phyloP scores from a whole-genome alignment of 2,113 vertebrate species.

The Daubentonia madagascariensis region DNA sequence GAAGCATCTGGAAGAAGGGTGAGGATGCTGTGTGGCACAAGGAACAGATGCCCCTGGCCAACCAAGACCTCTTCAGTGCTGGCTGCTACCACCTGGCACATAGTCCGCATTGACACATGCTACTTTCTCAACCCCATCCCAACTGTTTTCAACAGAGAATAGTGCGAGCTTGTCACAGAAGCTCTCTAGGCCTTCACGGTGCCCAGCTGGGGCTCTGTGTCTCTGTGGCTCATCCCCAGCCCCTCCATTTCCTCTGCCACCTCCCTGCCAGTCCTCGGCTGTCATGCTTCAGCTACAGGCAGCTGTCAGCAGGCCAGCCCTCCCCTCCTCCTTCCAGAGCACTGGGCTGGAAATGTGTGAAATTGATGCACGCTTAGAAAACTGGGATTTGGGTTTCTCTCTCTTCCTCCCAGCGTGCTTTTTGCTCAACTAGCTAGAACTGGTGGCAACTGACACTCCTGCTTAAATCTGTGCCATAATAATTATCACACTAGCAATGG shows the following conservation, averaged over 20 bases:
- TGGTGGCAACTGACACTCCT: not conserved
- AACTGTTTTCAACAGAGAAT: not conserved
- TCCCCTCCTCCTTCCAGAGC: conserved; percentile 63
- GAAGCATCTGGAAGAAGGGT: not conserved
- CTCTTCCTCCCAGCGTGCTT: not conserved
- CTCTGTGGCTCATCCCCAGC: not conserved
- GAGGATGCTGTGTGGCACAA: not conserved
- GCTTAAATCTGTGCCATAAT: not conserved
- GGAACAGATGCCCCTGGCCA: not conserved
- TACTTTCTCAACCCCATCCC: not conserved
- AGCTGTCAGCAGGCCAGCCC: conserved; percentile 63
- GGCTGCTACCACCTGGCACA: not conserved
- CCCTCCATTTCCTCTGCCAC: not conserved
- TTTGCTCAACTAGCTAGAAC: conserved; percentile 28
- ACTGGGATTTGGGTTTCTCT: not conserved
- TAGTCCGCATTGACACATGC: too few species aligned
- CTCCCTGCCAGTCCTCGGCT: not conserved
- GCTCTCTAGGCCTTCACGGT: not conserved
- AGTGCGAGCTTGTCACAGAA: not conserved
- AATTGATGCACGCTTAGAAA: conserved; percentile 74
- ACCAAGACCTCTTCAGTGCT: not conserved
- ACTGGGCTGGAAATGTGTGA: conserved; percentile 62
- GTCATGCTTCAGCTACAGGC: conserved; percentile 13
- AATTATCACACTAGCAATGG: not conserved
- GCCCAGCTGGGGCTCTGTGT: not conserved